Conservation (phyloP, 2,888 invertebrate species). For the Orthonychiurus folsomi region DNA sequence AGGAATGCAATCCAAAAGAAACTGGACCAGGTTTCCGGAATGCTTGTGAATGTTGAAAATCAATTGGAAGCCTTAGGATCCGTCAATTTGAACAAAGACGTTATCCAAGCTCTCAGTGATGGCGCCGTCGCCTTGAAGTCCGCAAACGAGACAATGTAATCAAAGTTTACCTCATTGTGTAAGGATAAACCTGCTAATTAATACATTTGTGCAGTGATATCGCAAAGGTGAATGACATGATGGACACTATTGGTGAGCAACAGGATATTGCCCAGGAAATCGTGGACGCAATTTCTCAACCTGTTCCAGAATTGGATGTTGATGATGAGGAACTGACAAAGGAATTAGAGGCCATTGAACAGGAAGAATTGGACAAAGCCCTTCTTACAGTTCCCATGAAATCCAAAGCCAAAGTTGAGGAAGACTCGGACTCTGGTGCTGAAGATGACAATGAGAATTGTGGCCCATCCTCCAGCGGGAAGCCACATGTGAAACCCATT, state of each 20-base stretch:
- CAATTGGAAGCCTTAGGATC: neutral
- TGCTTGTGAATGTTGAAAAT: neutral
- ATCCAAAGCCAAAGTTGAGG: neutral
- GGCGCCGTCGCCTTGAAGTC: neutral
- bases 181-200: neutral
- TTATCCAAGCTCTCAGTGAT: neutral
- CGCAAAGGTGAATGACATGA: conserved; percentile 51
- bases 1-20: neutral
- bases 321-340: conserved; percentile 44
- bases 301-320: conserved; percentile 47
- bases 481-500: no score
- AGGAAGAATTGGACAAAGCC: conserved; percentile 41
- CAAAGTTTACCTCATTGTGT: neutral
- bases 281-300: conserved; percentile 51
- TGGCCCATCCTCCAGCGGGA: neutral
- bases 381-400: conserved; percentile 35
- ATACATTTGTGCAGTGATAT: conserved; percentile 44
- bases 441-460: neutral
- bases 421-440: neutral
- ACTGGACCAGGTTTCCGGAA: neutral
- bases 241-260: conserved; percentile 55
- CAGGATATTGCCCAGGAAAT: conserved; percentile 53
- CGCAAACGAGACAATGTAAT: neutral
- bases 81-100: neutral
- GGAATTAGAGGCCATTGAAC: conserved; percentile 41